A percentile compares a stretch with the other conserved stretches of the same genome.
These are phyloP conservation scores for Ricordea florida DNA, from an alignment of 92 coral and sea anemone genomes.

Conservation along the genomic window DNA sequence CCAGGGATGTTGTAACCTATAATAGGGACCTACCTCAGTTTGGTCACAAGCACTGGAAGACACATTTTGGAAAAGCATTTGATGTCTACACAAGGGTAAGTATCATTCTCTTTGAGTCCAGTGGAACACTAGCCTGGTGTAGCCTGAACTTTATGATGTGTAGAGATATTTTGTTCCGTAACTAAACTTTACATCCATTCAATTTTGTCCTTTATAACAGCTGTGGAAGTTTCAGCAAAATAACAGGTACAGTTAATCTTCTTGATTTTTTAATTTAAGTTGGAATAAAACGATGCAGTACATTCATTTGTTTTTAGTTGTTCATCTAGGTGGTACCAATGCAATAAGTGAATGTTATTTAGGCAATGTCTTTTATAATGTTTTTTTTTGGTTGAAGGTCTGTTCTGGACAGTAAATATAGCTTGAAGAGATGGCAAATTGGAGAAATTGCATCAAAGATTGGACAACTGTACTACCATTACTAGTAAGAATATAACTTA, in stretches of 20 bases:
- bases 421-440: slow-evolving; percentile 95
- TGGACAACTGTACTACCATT: slow-evolving; percentile 97
- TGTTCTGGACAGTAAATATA: slow-evolving; percentile 77
- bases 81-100: slow-evolving; percentile 92
- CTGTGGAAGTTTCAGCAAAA: slow-evolving; percentile 95
- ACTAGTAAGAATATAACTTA: slow-evolving; percentile 80
- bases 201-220: slow-evolving; percentile 11
- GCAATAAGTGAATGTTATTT: not conserved
- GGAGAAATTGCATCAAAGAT: slow-evolving; percentile 99
- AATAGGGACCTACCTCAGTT: slow-evolving; percentile 94
- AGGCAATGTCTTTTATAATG: not conserved
- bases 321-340: not conserved
- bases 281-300: not conserved
- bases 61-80: slow-evolving; percentile 96
- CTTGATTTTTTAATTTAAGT: not conserved
- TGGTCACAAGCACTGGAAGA: slow-evolving; percentile 96
- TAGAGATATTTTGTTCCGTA: not conserved
- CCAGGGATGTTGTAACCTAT: not conserved
- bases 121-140: too few relatives aligned
- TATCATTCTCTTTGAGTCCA: not conserved
- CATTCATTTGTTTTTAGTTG: not conserved
- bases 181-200: too few relatives aligned
- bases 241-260: slow-evolving; percentile 49
- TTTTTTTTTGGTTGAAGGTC: slow-evolving; percentile 25
- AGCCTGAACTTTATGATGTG: too few relatives aligned